Base-by-base conservation (phyloP, 2,888 invertebrate genomes). In the Sclerodermus sp. region DNA sequence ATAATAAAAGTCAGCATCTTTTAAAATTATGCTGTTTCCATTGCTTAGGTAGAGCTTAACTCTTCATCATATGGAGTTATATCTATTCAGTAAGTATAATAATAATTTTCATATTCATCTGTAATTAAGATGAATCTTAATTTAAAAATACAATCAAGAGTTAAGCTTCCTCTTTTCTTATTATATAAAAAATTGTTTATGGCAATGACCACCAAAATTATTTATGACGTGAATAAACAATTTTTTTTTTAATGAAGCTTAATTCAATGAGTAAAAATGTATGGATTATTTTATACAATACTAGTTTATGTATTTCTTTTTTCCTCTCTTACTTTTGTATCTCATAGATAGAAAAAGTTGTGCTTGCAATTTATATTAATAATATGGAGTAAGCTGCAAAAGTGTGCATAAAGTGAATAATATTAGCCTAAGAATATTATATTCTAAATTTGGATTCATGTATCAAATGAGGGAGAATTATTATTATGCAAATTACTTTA, bases 381-480 rank as follows among this genome's bases (percentile, higher is more conserved):
- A 59, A 53, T 63, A 65, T 60, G 62, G 62, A 68, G 57, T 68
- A 65, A 72, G 66, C 68, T 70, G 69, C 65, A 66, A 69, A 70
- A 69, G 61, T 71, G 73, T 74, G 70, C 70, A 67, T 63, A 68
- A 67, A 66, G 60, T 71, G 66, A 70, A 71, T 58, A 63, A 73
- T 67, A 23, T 8, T 23, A 23, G 63, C 60, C 68, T 69, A 71
- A 70, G 65, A 66, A 63, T 73, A 73, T 71, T 68, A 70, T 69
- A 72, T 62, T 62, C 66, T 68, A 70, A 64, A 59, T 64, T 62
- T 62, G 61, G 60, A 55, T 64, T 67, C 63, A 60, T 62, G 55
- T 60, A 62, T 64, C 46, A 49, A 54, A 52, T 58, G 57, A 61
- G 60, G 36, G 34, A 53, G 47, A 53, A 53, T 51, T 60, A 57